Percentiles rank a stretch among this genome's conserved stretches.
Conservation (phyloP, 2,797 vertebrate species). For the Cuniculus paca region DNA sequence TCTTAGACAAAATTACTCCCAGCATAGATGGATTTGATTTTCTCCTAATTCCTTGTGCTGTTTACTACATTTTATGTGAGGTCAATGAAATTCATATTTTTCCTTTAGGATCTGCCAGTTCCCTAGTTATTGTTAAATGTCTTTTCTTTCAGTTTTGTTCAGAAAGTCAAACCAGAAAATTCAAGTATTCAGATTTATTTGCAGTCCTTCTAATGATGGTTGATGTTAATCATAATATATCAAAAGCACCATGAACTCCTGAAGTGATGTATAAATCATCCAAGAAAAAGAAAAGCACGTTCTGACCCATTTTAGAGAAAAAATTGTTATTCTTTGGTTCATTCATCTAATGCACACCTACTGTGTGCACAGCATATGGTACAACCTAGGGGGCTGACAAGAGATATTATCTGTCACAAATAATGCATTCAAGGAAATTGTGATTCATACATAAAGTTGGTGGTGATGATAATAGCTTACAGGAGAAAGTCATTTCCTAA, state of each 20-base stretch:
- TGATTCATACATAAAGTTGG: neutral
- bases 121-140: conserved; percentile 27
- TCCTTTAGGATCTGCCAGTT: conserved; percentile 52
- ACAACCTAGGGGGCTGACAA: neutral
- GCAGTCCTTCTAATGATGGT: conserved; percentile 47
- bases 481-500: conserved; percentile 9
- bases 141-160: conserved; percentile 53
- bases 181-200: conserved; percentile 53
- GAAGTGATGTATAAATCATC: conserved; percentile 31
- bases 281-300: conserved; percentile 32
- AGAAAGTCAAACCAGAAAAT: conserved; percentile 55
- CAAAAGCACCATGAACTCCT: conserved; percentile 57
- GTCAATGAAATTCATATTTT: conserved; percentile 35
- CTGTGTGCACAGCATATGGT: conserved; percentile 39
- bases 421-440: neutral
- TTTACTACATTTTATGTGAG: conserved; percentile 25
- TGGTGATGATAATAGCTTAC: neutral
- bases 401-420: neutral
- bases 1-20: conserved; percentile 47
- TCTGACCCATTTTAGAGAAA: conserved; percentile 56
- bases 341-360: conserved; percentile 45
- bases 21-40: conserved; percentile 50
- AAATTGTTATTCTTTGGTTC: conserved; percentile 5
- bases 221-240: conserved; percentile 64
- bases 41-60: conserved; percentile 32